Conservation (phyloP, 2,797 vertebrate species). For the Phrynocephalus guinanensis region DNA sequence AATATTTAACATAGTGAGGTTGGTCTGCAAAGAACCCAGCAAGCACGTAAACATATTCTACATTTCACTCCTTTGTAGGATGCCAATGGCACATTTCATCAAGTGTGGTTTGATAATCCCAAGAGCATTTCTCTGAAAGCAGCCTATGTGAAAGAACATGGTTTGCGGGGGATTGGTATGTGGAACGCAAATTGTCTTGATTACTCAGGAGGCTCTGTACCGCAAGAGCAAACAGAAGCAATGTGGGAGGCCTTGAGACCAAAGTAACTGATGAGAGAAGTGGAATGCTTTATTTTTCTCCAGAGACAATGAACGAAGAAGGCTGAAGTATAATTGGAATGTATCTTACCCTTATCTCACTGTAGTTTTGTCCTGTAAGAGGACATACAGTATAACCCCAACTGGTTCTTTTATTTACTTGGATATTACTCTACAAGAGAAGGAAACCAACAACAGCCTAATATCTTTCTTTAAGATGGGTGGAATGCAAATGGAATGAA, state of each 20-base stretch:
- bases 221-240: constrained; percentile 83
- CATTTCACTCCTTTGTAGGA: constrained; percentile 78
- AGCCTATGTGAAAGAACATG: constrained; percentile 72
- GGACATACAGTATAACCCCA: neutral
- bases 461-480: neutral
- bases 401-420: neutral
- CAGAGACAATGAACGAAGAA: neutral
- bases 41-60: neutral
- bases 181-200: constrained; percentile 94
- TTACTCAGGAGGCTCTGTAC: constrained; percentile 82
- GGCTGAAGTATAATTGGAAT: neutral
- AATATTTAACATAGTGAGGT: neutral
- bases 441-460: neutral
- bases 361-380: neutral
- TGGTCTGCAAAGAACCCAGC: neutral
- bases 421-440: neutral
- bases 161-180: constrained; percentile 91
- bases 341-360: neutral
- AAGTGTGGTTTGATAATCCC: constrained; percentile 95
- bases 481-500: neutral
- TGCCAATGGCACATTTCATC: constrained; percentile 82
- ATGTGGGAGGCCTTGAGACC: constrained; percentile 91
- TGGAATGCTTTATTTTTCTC: neutral
- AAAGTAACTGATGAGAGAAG: constrained; percentile 12
- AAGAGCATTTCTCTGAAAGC: constrained; percentile 89